Conservation (phyloP, 1,140 invertebrate species). For the Ceratina japonica region DNA sequence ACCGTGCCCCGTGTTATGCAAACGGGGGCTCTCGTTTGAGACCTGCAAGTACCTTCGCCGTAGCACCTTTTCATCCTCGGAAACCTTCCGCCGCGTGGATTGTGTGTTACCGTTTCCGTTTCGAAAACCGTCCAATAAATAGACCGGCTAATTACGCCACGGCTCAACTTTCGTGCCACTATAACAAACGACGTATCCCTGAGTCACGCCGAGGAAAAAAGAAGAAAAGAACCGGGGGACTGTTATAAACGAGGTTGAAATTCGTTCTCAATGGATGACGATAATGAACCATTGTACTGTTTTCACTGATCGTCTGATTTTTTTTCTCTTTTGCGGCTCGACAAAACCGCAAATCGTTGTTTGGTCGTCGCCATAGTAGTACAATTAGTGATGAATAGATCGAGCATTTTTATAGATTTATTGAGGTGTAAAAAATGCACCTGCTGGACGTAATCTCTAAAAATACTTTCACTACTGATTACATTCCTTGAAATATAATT, state of each 20-base stretch:
- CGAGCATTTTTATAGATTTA: too few species aligned
- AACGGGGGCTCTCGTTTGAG: constrained; percentile 49
- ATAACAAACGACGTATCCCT: constrained; percentile 29
- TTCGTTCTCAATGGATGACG: constrained; percentile 25
- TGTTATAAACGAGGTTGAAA: constrained; percentile 15
- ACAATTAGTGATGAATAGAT: too few species aligned
- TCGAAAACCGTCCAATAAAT: constrained; percentile 45
- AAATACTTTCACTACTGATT: too few species aligned
- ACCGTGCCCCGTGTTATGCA: constrained; percentile 56
- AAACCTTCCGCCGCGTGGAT: constrained; percentile 28
- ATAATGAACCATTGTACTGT: constrained; percentile 37
- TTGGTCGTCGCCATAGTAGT: too few species aligned
- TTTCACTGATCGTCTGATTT: not conserved
- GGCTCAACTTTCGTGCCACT: constrained; percentile 37
- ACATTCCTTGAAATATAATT: too few species aligned
- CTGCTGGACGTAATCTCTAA: too few species aligned
- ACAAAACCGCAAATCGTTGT: constrained; percentile 14
- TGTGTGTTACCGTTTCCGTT: constrained; percentile 34
- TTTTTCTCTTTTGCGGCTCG: not conserved
- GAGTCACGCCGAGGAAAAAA: constrained; percentile 17
- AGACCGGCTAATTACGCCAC: constrained; percentile 51
- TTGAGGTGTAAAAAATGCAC: too few species aligned
- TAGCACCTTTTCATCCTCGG: constrained; percentile 38
- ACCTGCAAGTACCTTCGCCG: constrained; percentile 4
- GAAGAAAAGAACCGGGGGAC: too few species aligned